A percentile compares a stretch with the other conserved stretches of the same genome.
Conservation (phyloP, 30 jellyfish, hydroid and myxozoan species). For the Cassiopea xamachana region DNA sequence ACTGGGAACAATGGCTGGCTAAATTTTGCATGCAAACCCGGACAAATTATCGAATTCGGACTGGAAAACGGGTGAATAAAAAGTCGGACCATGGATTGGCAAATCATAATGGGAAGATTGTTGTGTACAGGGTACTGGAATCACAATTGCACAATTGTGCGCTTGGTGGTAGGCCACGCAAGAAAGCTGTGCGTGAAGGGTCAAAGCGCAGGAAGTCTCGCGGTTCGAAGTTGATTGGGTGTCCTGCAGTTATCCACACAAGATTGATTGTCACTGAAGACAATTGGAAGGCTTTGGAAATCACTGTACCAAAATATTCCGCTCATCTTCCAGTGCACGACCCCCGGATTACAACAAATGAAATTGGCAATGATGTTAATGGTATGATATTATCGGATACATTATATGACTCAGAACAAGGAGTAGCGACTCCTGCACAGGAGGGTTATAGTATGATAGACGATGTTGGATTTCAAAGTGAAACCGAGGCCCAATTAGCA, state of each 20-base stretch:
- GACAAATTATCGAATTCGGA: constrained; percentile 91
- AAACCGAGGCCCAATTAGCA: constrained; percentile 49
- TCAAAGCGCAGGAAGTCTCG: constrained; percentile 90
- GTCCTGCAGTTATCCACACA: constrained; percentile 98
- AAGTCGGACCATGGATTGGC: constrained; percentile 98
- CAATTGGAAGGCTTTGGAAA: constrained; percentile 94
- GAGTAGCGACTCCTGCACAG: constrained; percentile 48
- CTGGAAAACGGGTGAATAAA: constrained; percentile 97
- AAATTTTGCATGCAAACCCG: constrained; percentile 92
- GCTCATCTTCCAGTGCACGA: constrained; percentile 96
- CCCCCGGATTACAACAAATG: constrained; percentile 75
- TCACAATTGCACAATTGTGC: constrained; percentile 98
- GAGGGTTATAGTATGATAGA: constrained; percentile 56
- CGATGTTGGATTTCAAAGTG: constrained; percentile 60
- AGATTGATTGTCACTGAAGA: constrained; percentile 93
- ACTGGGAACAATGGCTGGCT: constrained; percentile 92
- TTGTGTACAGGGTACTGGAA: constrained; percentile 90
- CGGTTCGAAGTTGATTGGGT: constrained; percentile 97
- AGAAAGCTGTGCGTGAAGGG: constrained; percentile 87
- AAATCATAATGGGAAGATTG: constrained; percentile 95
- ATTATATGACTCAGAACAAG: constrained; percentile 57
- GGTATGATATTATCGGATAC: constrained; percentile 59
- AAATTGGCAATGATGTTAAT: constrained; percentile 42
- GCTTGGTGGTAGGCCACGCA: constrained; percentile 98
- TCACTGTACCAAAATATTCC: constrained; percentile 92